Conservation (phyloP, 2,797 vertebrate genomes). For the Thripadectes ignobilis region DNA sequence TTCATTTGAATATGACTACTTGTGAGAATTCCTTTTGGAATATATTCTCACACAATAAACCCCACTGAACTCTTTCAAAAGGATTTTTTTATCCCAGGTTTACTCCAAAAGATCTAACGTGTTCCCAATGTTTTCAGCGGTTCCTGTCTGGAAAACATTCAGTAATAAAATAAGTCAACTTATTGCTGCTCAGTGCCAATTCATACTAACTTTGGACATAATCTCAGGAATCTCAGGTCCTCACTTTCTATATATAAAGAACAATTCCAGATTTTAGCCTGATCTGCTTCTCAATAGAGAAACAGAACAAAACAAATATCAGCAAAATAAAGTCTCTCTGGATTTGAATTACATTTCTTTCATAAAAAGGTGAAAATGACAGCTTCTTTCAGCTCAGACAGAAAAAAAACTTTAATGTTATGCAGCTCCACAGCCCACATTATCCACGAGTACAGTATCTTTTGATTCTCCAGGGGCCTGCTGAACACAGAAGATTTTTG, state of each 20-base stretch:
- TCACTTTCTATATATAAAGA: neutral
- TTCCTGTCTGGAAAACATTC: neutral
- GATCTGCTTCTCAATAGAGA: neutral
- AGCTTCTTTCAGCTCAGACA: neutral
- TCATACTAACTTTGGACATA: neutral
- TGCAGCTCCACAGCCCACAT: neutral
- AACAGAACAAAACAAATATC: neutral
- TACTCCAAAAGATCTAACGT: neutral
- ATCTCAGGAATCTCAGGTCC: neutral
- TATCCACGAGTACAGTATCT: rapidly evolving
- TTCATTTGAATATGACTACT: neutral
- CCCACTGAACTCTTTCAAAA: neutral
- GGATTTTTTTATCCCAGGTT: neutral
- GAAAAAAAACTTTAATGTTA: neutral
- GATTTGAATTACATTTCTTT: neutral
- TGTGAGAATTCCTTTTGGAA: neutral
- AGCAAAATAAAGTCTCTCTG: neutral
- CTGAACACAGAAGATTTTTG: neutral
- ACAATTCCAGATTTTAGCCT: neutral
- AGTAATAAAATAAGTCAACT: neutral
- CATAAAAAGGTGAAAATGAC: neutral
- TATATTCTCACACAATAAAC: neutral
- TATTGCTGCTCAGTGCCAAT: neutral
- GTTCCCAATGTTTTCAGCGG: neutral
- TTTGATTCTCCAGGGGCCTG: neutral